These are phyloP conservation scores for Calyptomena viridis DNA, from an alignment of 2,113 vertebrate species.

Conservation along the genomic window DNA sequence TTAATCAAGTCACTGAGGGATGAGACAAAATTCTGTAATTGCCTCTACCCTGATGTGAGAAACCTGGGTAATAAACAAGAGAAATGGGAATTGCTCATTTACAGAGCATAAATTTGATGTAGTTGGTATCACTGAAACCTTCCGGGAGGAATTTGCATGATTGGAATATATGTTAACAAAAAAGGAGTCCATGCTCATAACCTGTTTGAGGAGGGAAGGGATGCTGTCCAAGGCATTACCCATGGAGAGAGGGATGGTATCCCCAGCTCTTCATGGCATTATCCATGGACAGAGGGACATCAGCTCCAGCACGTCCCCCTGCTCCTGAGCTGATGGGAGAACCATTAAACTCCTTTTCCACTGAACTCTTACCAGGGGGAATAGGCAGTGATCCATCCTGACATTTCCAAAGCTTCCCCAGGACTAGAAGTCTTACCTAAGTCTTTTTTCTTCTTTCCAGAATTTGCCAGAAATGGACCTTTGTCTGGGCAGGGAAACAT, in stretches of 20 bases:
- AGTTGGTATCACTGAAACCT: not conserved
- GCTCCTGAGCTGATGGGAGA: not conserved
- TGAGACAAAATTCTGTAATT: slow-evolving; percentile 24
- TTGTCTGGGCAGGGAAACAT: not conserved
- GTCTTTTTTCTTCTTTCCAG: not conserved
- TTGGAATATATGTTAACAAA: not conserved
- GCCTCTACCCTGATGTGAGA: not conserved
- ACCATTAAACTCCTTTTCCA: not conserved
- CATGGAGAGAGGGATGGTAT: not conserved
- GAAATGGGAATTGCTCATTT: slow-evolving; percentile 23
- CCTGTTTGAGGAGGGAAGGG: not conserved
- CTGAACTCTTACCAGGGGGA: not conserved
- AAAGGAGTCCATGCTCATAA: not conserved
- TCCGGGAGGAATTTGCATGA: not conserved
- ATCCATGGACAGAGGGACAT: too few species aligned
- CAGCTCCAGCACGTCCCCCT: not conserved
- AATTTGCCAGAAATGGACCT: not conserved
- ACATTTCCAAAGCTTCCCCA: not conserved
- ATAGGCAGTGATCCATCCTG: not conserved
- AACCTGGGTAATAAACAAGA: slow-evolving; percentile 27
- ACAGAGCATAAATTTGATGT: slow-evolving; percentile 18
- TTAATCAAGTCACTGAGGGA: not conserved
- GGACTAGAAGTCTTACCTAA: not conserved
- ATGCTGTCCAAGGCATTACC: not conserved
- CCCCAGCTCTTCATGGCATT: not conserved